A percentile compares a stretch with the other conserved stretches of the same genome.
Conservation (phyloP, 2,888 invertebrate species). For the Hydropsyche betteni region DNA sequence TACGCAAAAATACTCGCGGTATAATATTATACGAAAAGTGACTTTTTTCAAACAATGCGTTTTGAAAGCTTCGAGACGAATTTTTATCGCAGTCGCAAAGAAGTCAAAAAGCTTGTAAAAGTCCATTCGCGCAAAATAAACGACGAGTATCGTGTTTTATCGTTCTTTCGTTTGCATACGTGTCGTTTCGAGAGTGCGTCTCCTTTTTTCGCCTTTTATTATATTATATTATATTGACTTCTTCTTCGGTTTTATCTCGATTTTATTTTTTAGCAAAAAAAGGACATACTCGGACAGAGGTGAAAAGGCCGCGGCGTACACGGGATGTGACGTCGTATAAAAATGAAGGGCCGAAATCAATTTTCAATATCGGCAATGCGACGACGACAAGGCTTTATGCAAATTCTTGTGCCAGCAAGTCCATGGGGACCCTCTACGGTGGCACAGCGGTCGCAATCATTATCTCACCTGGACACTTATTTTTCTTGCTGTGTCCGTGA, state of each 20-base stretch:
- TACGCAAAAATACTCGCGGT: background rate
- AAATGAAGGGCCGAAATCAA: constrained; percentile 49
- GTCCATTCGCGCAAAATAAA: constrained; percentile 24
- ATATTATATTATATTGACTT: constrained; percentile 1
- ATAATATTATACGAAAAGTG: background rate
- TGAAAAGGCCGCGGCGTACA: constrained; percentile 14
- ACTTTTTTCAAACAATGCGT: background rate
- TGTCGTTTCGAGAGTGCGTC: constrained; percentile 10
- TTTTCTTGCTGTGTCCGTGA: too few species aligned
- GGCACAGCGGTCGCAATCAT: too few species aligned
- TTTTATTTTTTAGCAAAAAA: constrained; percentile 8
- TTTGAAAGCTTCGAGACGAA: background rate
- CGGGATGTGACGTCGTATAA: constrained; percentile 30
- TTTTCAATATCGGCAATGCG: constrained; percentile 49
- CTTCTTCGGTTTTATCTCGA: constrained; percentile 23
- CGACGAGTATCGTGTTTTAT: constrained; percentile 24
- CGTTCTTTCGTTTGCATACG: constrained; percentile 33
- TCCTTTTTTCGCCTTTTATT: constrained; percentile 13
- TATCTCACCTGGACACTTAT: too few species aligned
- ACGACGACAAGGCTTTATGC: constrained; percentile 43
- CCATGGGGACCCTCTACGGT: constrained; percentile 9
- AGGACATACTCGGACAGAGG: background rate
- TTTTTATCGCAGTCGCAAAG: constrained; percentile 26
- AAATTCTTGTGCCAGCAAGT: constrained; percentile 35
- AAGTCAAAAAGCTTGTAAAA: constrained; percentile 24